phyloP scores from a whole-genome alignment of 2,797 vertebrate species.

The Pipistrellus pygmaeus region DNA sequence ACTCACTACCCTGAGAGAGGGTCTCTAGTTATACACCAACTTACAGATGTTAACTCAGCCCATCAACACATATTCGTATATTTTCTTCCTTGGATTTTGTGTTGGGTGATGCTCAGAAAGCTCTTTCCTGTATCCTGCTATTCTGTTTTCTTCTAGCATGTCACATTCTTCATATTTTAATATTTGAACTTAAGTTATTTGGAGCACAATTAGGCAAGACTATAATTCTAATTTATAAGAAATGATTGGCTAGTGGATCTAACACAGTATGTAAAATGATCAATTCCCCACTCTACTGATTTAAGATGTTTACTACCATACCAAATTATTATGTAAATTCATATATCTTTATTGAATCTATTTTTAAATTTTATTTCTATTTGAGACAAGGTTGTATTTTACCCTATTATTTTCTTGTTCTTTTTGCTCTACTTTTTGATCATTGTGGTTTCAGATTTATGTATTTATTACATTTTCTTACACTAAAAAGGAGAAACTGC shows the following conservation, averaged over 20 bases:
- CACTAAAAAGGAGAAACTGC: neutral
- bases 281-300: neutral
- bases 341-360: neutral
- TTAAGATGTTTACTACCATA: neutral
- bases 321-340: neutral
- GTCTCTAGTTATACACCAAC: neutral
- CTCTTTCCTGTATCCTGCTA: neutral
- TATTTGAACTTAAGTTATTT: neutral
- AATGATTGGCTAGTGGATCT: neutral
- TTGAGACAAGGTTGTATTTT: neutral
- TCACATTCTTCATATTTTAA: neutral
- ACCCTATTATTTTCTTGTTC: neutral
- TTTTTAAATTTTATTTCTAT: neutral
- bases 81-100: neutral
- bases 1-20: neutral
- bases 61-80: no score
- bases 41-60: neutral
- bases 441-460: neutral
- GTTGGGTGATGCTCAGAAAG: neutral
- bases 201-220: neutral
- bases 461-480: neutral
- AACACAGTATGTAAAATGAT: neutral
- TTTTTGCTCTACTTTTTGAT: neutral
- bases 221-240: constrained; percentile 22
- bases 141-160: neutral